Base-by-base conservation (phyloP, 2,113 vertebrate species). In the Propithecus coquereli region DNA sequence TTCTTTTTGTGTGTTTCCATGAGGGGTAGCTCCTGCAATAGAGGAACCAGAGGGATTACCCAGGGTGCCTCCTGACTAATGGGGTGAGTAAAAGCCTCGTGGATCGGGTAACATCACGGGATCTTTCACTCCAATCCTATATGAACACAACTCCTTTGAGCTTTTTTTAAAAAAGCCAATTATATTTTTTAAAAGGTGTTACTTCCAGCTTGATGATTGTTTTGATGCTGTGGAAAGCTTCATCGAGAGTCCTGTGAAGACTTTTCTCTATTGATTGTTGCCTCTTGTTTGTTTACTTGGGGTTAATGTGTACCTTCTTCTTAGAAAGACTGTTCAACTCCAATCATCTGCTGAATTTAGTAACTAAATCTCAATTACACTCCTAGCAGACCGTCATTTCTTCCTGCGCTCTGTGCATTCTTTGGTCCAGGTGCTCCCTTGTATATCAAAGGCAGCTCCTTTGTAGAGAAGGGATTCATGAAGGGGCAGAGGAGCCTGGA, bases 361-460 rank as follows among this genome's bases (percentile, higher is more conserved):
- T 74, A 79, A 70, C 81, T 94, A 95, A 97, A 70, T 68, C 52
- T 84, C 95, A 90, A 25, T 91, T 89, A 59, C 43, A 76, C 89
- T 92, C 32, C 59, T 95, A 84, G 65, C 45, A 91, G 82, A 25
- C 32, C 93, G 68, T 85, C 61, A 63, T 92, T 94, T 94, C 59
- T 96, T 94, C 37, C 34, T 84, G 57, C 14, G 40, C 81, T 97
- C 76, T 94, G 50, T 83, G 61, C 59, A 20, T 92, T 91, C 77
- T 94, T 96, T 61, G 79, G 94, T 82, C 95, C 68, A 81, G 80
- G 54, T 92, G 96, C 82, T 91, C 80, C 82, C 63, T 86, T 59
- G 1, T 50, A 94, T 89, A 97, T 98, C 97, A 97, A 98, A 98
- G 95, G 63, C 74, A 54, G 76, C 88, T 96, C 82, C 94, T 89